Conservation (phyloP, 2,888 invertebrate species). For the Yponomeuta evonymella region DNA sequence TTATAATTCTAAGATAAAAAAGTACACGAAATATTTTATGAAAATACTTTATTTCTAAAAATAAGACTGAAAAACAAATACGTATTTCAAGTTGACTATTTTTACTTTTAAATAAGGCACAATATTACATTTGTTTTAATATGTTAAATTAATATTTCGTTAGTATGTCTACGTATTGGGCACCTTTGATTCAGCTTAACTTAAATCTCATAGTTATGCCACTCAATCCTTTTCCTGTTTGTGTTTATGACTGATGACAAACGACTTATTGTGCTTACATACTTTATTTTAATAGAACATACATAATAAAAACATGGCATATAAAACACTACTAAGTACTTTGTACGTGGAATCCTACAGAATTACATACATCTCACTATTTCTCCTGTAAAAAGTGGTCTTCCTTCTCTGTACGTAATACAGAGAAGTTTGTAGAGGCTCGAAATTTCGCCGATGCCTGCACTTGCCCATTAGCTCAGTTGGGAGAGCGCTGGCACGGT, state of each 20-base stretch:
- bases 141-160: slow-evolving; percentile 6
- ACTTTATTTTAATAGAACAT: slow-evolving; percentile 19
- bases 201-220: background rate
- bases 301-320: slow-evolving; percentile 39
- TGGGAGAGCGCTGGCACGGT: no score
- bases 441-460: no score
- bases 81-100: slow-evolving; percentile 4
- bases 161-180: slow-evolving; percentile 30
- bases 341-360: slow-evolving; percentile 41
- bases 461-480: no score
- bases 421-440: no score
- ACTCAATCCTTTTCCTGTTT: background rate
- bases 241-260: background rate
- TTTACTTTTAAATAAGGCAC: slow-evolving; percentile 11
- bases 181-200: slow-evolving; percentile 68
- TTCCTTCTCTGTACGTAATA: no score
- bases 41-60: slow-evolving; percentile 54
- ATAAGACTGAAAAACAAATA: slow-evolving; percentile 43
- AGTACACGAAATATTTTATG: slow-evolving; percentile 11
- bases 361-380: slow-evolving; percentile 35
- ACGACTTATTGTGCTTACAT: background rate
- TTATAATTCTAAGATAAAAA: background rate
- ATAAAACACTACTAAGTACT: slow-evolving; percentile 47
- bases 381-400: slow-evolving; percentile 12
- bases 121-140: background rate